Base-by-base conservation (phyloP, 2,113 vertebrate genomes). In the Protomyctophum bolini region DNA sequence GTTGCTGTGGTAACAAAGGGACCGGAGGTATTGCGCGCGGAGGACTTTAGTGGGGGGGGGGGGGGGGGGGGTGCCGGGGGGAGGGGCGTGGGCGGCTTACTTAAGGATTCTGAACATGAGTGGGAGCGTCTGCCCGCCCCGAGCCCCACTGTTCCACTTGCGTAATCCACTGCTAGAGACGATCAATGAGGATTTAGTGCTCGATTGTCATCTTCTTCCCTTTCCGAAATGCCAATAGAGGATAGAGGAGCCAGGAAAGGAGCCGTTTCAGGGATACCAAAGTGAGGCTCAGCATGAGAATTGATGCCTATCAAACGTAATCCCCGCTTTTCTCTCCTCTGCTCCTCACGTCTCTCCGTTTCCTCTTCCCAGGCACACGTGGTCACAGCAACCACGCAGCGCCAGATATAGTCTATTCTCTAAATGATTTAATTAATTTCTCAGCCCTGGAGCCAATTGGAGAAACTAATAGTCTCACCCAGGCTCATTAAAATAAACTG, bases 1-100 rank as follows among this genome's bases (percentile, higher is more conserved):
- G 93, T 93, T 94, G 93, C 92, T 92, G 90, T 93, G 93, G 92
- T 91, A 92, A 93, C 93, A 81, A 86, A 86, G 87, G 86, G 89
- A 92, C 88, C 80, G 79, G 83, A 89, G 89, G 86, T 89, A 91
- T 84, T 84, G 83, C 80, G 75, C 50, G 77, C 79, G 71, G 79
- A 86, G 86, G 84, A 80, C 84, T 88, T 83, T 76, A 2, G 10
- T 63, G 29, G 62, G 47, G 63, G 67, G 64, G 10, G 68, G 29
- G 62, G 47, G 63, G 67, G 64, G 54, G 56, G 14, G 29, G 11
- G 57, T 73, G 70, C 86, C 79, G 67, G 64, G 54, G 56, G 14
- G 29, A 8, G 57, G 75, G 70, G 87, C 79, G 82, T 65, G 89
- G 91, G 77, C 64, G 81, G 84, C 79, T 90, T 89, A 89, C 87